Base-by-base conservation (phyloP, 2,888 invertebrate species). In the Barypeithes pellucidus region DNA sequence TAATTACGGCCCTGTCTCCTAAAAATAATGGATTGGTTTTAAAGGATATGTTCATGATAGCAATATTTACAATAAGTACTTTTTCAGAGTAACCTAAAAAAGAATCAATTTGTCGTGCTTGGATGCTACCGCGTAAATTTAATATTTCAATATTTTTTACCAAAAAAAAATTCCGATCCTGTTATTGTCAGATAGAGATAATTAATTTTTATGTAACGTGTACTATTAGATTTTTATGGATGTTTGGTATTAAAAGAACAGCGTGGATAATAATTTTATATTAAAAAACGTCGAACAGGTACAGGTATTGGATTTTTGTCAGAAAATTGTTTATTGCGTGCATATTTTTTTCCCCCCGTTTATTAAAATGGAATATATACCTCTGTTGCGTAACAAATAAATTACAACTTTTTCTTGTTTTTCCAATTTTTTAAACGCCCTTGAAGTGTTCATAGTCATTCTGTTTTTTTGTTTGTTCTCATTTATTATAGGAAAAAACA, bases 371-470 rank as follows among this genome's bases (percentile, higher is more conserved):
- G 43, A 70, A 73, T 73, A 73, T 73, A 63, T 69, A 50, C 68
- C 57, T 69, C 52, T 59, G 66, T 70, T 73, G 66, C 73, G 73
- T 73, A 73, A 73, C 69, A 63, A 69, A 70, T 70, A 73, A 73
- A 73, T 69, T 73, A 65, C 63, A 24, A 70, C 61, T 75, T 75
- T 71, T 71, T 71, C 63, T 71, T 62, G 41, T 62, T 70, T 75
- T 75, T 71, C 54, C 52, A 47, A 57, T 67, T 75, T 74, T 75
- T 75, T 75, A 62, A 41, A 33, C 67, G 74, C 74, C 74, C 74
- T 75, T 70, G 70, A 74, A 73, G 65, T 45, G 54, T 73, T 69
- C 73, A 47, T 52, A 63, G 73, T 69, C 69, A 69, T 69, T 69
- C 33, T 45, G 65, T 66, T 73, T 73, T 72, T 73, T 73, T 41